Percentiles rank a stretch among this genome's conserved stretches.
These are phyloP conservation scores for Setipinna tenuifilis DNA, from an alignment of 2,797 vertebrate species.

Conservation along the genomic window DNA sequence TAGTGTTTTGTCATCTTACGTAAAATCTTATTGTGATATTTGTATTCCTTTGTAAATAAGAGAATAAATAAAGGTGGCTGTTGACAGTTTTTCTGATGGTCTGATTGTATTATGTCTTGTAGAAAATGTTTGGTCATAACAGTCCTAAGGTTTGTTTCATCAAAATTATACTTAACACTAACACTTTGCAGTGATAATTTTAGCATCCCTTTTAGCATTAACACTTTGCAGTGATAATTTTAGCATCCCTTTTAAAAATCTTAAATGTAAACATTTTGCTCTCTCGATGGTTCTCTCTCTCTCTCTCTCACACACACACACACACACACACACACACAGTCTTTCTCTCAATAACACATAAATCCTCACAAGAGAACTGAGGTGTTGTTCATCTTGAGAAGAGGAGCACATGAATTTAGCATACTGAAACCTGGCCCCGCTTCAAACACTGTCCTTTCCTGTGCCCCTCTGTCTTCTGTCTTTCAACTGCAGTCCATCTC, in stretches of 20 bases:
- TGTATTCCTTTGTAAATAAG: conserved; percentile 70
- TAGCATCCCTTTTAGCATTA: no score
- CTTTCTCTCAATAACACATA: conserved; percentile 8
- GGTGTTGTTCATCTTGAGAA: background rate
- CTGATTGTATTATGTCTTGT: background rate
- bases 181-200: no score
- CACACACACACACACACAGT: background rate
- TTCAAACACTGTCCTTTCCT: conserved; percentile 46
- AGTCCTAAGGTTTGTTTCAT: no score
- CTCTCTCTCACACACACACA: no score
- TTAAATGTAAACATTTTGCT: background rate
- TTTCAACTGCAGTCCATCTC: conserved; percentile 49
- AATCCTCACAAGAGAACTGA: background rate
- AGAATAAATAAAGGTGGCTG: conserved; percentile 66
- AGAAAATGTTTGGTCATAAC: no score
- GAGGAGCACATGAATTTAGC: conserved; percentile 20
- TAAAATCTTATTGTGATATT: conserved; percentile 65
- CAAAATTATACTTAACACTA: no score
- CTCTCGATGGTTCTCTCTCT: no score
- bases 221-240: no score
- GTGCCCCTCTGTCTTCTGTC: conserved; percentile 50
- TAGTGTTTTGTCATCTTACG: conserved; percentile 63
- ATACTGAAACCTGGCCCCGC: conserved; percentile 32
- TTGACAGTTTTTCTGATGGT: background rate
- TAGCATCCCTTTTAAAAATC: no score